These are phyloP conservation scores for Nyctalus aviator DNA, from an alignment of 2,797 vertebrate genomes.

Conservation along the genomic window DNA sequence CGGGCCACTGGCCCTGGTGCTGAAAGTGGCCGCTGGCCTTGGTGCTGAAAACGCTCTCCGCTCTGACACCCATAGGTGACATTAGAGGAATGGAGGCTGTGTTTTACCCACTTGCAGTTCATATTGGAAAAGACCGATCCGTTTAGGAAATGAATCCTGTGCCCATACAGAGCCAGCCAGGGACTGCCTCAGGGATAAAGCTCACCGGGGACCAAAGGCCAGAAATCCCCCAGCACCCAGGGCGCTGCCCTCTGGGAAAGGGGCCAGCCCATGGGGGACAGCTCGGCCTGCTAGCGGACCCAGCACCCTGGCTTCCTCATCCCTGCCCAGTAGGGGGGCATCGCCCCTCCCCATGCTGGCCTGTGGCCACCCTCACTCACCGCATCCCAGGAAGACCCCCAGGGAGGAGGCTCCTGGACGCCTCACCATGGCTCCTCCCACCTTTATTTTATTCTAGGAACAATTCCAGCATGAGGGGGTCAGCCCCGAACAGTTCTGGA, in stretches of 20 bases:
- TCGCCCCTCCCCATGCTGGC: not conserved
- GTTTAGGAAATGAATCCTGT: not conserved
- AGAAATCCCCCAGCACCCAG: not conserved
- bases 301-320: accelerated
- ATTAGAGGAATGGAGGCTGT: not conserved
- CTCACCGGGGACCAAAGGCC: not conserved
- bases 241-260: not conserved
- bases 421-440: no score
- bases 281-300: not conserved
- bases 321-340: not conserved
- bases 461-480: not conserved
- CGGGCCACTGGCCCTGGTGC: not conserved
- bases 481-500: not conserved
- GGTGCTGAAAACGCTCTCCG: not conserved
- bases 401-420: no score
- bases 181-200: not conserved
- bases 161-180: not conserved
- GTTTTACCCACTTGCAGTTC: not conserved
- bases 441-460: not conserved
- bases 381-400: no score
- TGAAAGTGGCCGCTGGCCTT: not conserved
- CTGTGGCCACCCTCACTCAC: not conserved
- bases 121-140: not conserved
- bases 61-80: not conserved
- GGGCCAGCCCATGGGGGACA: no score